Percentiles rank a stretch among this genome's conserved stretches.
These are phyloP conservation scores for Boleophthalmus pectinirostris DNA, from an alignment of 2,113 vertebrate species.

Conservation along the genomic window DNA sequence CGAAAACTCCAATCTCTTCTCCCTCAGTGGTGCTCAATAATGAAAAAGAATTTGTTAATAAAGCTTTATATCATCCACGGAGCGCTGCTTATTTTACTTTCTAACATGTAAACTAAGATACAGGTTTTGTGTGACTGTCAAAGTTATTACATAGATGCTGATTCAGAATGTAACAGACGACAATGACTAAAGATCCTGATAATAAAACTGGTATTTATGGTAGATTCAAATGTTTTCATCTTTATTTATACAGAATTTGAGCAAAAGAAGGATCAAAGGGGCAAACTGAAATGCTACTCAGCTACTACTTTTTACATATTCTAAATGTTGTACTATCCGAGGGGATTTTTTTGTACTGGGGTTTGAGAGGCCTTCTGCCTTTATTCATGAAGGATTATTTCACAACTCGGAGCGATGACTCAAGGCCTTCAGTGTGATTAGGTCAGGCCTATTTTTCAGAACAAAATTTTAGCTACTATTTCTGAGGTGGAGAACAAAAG, in stretches of 20 bases:
- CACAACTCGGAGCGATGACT: constrained; percentile 68
- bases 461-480: constrained; percentile 5
- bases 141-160: not conserved
- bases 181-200: not conserved
- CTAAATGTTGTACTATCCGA: not conserved
- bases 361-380: not conserved
- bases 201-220: not conserved
- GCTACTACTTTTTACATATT: too few species aligned
- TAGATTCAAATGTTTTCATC: not conserved
- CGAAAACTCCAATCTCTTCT: constrained; percentile 52
- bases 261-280: not conserved
- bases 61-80: not conserved
- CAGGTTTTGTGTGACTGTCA: not conserved
- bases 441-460: constrained; percentile 29
- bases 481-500: constrained; percentile 4
- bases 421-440: constrained; percentile 55
- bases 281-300: not conserved
- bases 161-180: not conserved
- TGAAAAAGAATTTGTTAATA: not conserved
- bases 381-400: constrained; percentile 63
- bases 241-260: not conserved
- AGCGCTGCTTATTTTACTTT: not conserved
- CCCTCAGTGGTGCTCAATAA: constrained; percentile 32
- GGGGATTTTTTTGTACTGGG: not conserved
- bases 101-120: not conserved